Base-by-base conservation (phyloP, 2,797 vertebrate genomes). In the Champsocephalus gunnari region DNA sequence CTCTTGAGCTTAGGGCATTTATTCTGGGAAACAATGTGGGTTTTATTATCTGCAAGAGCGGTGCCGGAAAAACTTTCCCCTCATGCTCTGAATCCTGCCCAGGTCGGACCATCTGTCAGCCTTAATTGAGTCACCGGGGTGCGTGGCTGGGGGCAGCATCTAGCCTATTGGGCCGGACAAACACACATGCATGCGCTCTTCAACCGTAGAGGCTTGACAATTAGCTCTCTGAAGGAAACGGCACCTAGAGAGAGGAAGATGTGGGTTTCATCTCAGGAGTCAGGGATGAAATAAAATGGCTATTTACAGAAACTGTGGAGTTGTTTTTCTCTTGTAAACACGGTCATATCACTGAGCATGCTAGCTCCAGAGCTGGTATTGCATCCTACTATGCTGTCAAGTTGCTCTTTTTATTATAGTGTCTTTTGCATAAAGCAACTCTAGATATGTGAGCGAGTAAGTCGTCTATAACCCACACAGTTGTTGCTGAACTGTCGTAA, bases 51-150 rank as follows among this genome's bases (percentile, higher is more conserved):
- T 90, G 90, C 86, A 79, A 90, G 89, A 93, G 90, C 13, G 86
- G 80, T 90, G 81, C 84, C 45, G 60, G 86, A 81, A 80, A 89
- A 90, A 88, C 55, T 69, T 87, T 82, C 66, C 87, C 93, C 92
- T 92, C 92, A 94, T 88, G 93, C 94, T 95, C 95, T 93, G 93
- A 93, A 94, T 94, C 92, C 88, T 91, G 87, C 92, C 87, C 88
- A 86, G 87, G 92, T 92, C 80, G 87, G 88, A 88, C 93, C 93
- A 94, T 94, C 92, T 94, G 93, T 93, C 92, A 88, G 91, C 83
- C 82, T 84, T 93, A 94, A 94, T 94, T 94, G 93, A 92, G 93
- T 93, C 93, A 92, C 92, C 73, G 69, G 92, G 92, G 92, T 91
- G 87, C 88, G 81, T 74, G 80, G 79, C 91, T 90, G 38, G 85